Evolutionary conservation across 1,140 invertebrate genomes (phyloP), one percentile per base, ranked within the genome.

Genomic region (Patella vulgata): DNA sequence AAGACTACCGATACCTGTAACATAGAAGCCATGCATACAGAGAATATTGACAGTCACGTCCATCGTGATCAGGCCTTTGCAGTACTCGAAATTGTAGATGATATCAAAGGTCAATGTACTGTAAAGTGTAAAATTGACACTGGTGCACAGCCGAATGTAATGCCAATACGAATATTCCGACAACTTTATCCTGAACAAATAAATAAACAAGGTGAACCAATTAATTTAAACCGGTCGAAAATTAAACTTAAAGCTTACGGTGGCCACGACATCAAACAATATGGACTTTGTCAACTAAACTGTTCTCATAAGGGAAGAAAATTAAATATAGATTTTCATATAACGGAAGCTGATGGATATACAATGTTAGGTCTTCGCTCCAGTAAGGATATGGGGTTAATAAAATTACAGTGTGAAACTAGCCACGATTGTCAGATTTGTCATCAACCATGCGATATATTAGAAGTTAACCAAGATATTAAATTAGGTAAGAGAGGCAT

Each of bases 41-140:
- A 42, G 25, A n/a, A 27, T 12, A 25, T 0, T 17, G 27, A 55
- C n/a, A 63, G 62, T 55, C 57, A 56, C 56, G 64, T 70, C 30
- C 63, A 68, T 42, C 62, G 48, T 12, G 67, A 71, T 39, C 59
- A 61, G 46, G 70, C 68, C 44, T 70, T 70, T 40, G 59, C 64
- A 42, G 66, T 53, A 19, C 59, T 62, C 47, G 53, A 33, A 3
- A 25, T 53, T 27, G 36, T 52, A 19, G 40, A 47, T 36, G 46
- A 44, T 28, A 30, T 27, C 52, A 42, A 52, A 14, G 42, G 52
- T 21, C n/a, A n/a, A n/a, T n/a, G n/a, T n/a, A 27, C n/a, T 1
- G 12, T 65, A 0, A 31, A 46, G 6, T 56, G 58, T 33, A 66
- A 70, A 59, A 28, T 59, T 19, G 67, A 55, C 40, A 62, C 66